Evolutionary conservation across 2,888 invertebrate genomes (phyloP), one percentile per base, ranked within the genome.

Genomic region (Antheraea yamamai): DNA sequence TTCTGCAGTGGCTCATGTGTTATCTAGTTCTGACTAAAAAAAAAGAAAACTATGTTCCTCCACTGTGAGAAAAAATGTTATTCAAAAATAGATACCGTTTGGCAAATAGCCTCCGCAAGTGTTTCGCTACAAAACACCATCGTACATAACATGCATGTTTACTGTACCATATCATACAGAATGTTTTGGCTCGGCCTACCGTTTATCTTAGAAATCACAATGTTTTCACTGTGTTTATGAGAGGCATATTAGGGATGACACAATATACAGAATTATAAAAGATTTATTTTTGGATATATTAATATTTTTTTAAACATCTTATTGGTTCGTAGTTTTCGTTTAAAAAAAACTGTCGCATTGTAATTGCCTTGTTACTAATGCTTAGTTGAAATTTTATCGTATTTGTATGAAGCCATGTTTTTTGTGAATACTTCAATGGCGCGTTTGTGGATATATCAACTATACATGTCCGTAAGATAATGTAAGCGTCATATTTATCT

Each of bases 71-170:
- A 55, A 20, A 55, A 55, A 7, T 18, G 6, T 55, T 6, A 7
- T 20, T 20, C 55, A 6, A 55, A 20, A 52, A 16, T 52, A 52
- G 52, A 18, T 1, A 52, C 20, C 55, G 20, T 18, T 55, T 55
- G 20, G 55, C 14, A 30, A 10, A 26, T 66, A 26, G 26, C 30
- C 64, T 66, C 30, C 26, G 64, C 20, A 16, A 66, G 16, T 70
- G 20, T 70, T 70, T 70, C 14, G 7, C 18, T 70, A 70, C 39
- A 70, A 26, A n/a, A 74, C 71, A 64, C 61, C 64, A 72, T 75
- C 58, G 26, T 64, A 64, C 61, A 72, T 75, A 64, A 72, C 61
- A n/a, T 51, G 75, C 47, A 47, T 72, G 72, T 72, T 75, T 75
- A 61, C 61, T 39, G 39, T 70, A n/a, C 39, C 39, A 70, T 70